Base-by-base conservation (phyloP, 2,113 vertebrate species). In the Spilogale gracilis region DNA sequence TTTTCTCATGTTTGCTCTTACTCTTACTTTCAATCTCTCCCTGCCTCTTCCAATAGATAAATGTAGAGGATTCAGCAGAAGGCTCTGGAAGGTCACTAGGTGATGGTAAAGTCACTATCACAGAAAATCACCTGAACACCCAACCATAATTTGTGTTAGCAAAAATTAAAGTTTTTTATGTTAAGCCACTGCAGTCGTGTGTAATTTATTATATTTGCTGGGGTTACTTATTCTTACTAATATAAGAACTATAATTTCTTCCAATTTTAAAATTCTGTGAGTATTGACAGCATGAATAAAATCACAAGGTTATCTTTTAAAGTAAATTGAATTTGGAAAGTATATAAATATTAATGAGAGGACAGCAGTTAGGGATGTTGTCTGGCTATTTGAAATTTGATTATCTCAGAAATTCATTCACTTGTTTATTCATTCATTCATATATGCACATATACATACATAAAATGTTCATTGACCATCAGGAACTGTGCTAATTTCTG, bases 91-190 rank as follows among this genome's bases (percentile, higher is more conserved):
- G 3, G 18, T 78, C 3, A 76, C 38, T 63, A 82, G 81, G 13
- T 3, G 9, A 45, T 65, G 25, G 32, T 60, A 4, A n/a, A 81
- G 3, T 21, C 13, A 38, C 20, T 30, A 93, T 14, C 50, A 91
- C 67, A 56, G 17, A 78, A 83, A 84, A 17, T 65, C 74, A 93
- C 30, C 32, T 93, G 20, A 95, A 88, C 69, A 79, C 1, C 10
- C 43, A 89, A 61, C 9, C 23, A 65, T 27, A 87, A 6, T 61
- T 30, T 65, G 8, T 74, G 2, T 74, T 91, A 48, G 32, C 21
- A 96, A 95, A 54, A 94, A 83, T 14, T 16, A 80, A 96, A 20
- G 58, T 89, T 83, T 81, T 89, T 83, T 61, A 71, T 67, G 38
- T 71, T 81, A 85, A 71, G 9, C 17, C 3, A 82, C 48, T 92